A percentile compares a stretch with the other conserved stretches of the same genome.
These are phyloP conservation scores for Heterodera carotae DNA, from an alignment of 1,140 invertebrate genomes.

Conservation along the genomic window DNA sequence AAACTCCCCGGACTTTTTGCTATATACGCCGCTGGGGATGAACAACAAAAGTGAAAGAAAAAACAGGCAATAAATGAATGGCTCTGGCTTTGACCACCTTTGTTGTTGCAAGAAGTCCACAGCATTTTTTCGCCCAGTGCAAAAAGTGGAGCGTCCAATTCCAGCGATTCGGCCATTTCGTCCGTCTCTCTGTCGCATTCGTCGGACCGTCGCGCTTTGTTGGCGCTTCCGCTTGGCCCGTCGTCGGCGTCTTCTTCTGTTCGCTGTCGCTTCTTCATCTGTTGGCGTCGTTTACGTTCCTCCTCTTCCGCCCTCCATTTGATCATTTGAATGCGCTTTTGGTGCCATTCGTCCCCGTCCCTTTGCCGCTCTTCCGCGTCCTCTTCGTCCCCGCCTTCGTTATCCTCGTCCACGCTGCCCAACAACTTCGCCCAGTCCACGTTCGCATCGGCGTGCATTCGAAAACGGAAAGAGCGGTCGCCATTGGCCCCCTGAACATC, in stretches of 20 bases:
- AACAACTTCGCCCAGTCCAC: conserved; percentile 35
- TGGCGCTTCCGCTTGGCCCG: neutral
- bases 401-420: neutral
- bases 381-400: neutral
- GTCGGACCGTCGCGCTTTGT: neutral
- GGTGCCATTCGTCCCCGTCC: conserved; percentile 7
- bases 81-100: neutral
- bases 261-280: conserved; percentile 27
- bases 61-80: too few relatives aligned
- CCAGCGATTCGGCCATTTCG: neutral
- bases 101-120: neutral
- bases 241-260: conserved; percentile 34
- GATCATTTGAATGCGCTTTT: conserved; percentile 2
- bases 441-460: conserved; percentile 33
- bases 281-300: conserved; percentile 16
- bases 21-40: too few relatives aligned
- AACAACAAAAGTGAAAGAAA: too few relatives aligned
- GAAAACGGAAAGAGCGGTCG: conserved; percentile 49
- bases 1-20: too few relatives aligned
- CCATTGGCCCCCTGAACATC: conserved; percentile 4
- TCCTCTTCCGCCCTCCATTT: conserved; percentile 19
- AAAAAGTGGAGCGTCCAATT: conserved; percentile 4
- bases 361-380: neutral
- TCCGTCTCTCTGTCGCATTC: neutral
- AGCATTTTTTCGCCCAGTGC: neutral